phyloP scores from a whole-genome alignment of 2,888 invertebrate species.

The Vesta saturnalis region DNA sequence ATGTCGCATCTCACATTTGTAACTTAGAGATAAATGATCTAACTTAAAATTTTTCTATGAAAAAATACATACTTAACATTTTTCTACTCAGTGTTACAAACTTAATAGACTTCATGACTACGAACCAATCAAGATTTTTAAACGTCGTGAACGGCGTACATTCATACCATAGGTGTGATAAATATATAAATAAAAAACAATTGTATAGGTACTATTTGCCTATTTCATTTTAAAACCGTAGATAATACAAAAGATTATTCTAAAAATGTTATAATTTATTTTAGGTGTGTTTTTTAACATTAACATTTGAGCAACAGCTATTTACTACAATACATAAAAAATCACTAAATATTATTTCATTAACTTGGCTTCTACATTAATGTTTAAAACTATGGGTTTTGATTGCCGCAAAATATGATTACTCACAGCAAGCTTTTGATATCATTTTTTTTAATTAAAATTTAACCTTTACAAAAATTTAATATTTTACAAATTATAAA shows the following conservation, averaged over 20 bases:
- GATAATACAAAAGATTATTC: not conserved
- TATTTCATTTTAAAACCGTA: not conserved
- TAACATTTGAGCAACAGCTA: constrained; percentile 7
- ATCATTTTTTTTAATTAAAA: not conserved
- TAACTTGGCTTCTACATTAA: not conserved
- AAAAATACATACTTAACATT: too few relatives aligned
- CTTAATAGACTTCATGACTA: too few relatives aligned
- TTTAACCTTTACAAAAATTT: too few relatives aligned
- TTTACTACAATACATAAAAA: constrained; percentile 7
- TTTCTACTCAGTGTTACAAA: too few relatives aligned
- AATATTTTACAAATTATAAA: too few relatives aligned
- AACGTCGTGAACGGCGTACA: too few relatives aligned
- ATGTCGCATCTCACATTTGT: too few relatives aligned
- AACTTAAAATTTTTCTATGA: too few relatives aligned
- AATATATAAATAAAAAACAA: too few relatives aligned
- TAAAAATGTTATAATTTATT: not conserved
- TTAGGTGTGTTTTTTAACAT: not conserved
- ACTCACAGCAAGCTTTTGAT: constrained; percentile 11
- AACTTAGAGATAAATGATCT: too few relatives aligned
- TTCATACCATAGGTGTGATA: too few relatives aligned
- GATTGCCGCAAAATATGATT: constrained; percentile 11
- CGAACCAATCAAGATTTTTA: too few relatives aligned
- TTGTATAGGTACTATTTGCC: not conserved
- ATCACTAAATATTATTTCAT: not conserved
- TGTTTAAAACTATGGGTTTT: not conserved